Evolutionary conservation across 1,140 invertebrate species (phyloP), one percentile per base, ranked within the genome.

Genomic region (Drosophila littoralis): DNA sequence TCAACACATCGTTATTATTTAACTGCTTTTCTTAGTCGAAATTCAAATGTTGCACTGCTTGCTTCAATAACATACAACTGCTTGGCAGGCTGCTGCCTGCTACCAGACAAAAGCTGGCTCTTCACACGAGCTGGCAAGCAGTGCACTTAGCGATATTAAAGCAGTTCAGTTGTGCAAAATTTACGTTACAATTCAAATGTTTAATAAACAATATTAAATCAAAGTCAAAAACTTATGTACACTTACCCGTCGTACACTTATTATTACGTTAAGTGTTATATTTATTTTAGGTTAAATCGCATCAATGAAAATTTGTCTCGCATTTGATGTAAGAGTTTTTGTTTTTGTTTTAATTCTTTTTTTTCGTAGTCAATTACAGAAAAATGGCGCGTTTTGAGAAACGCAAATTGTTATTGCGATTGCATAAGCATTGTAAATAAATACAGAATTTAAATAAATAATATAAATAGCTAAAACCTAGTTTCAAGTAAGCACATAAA

Each of bases 361-460:
- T 33, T 9, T 17, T 61, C 58, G 40, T 33, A 32, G 9, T 46
- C 40, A 46, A 43, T 68, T 48, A 48, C 32, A 60, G 58, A 59
- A 40, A 66, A 69, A 68, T 75, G 64, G 57, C 68, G 50, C 68
- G 66, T 59, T 45, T 69, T 42, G 50, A 42, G 58, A 63, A 63
- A 70, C 51, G 66, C 65, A 75, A 33, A 40, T 57, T 36, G 46
- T 45, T 61, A 52, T 64, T 80, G 63, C 54, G 9, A 64, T 54
- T 32, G 69, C 65, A 55, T 70, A 66, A 60, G 12, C 59, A 33
- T 81, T 55, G 63, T 66, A 75, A 81, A 82, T 77, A 82, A 82
- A 81, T 79, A 89, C 69, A 89, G 64, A 77, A 48, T 73, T 80
- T 82, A 74, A 88, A 89, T 88, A 88, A 89, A 89, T 84, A 88